Evolutionary conservation across 92 coral and sea anemone genomes (phyloP), one percentile per base, ranked within the genome.

Genomic region (Zoanthus sansibaricus): DNA sequence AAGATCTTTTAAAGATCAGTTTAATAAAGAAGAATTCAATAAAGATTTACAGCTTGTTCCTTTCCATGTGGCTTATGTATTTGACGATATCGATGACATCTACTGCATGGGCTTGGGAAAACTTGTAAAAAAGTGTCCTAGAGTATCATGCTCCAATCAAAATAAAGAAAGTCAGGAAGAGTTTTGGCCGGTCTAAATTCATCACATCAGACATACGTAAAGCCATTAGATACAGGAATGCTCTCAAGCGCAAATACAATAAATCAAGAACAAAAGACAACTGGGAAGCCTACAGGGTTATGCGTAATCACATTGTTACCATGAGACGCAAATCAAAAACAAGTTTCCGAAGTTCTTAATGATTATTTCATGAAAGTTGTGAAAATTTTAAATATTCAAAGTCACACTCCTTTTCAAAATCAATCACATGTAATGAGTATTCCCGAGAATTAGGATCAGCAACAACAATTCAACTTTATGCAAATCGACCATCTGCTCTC

Each of bases 91-190:
- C 12, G 33, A 78, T 78, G 83, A 49, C 32, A 55, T 51, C 11
- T 78, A 54, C 83, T 78, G n/a, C n/a, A n/a, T n/a, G 70, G 83
- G 83, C 83, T 12, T 78, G 83, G 83, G 71, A 78, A 78, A 78
- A 20, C 32, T 18, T 67, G 37, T 67, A 25, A 5, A 67, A 18
- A 15, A 25, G 37, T 20, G 44, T 67, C 32, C 20, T 67, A 20
- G 72, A 67, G 21, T n/a, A 67, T 20, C 72, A 67, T 25, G 72
- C 72, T 85, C 37, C 72, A 75, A 76, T 37, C 1, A 71, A 71
- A 25, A 9, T 11, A 7, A 71, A 15, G 49, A 71, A 37, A 25
- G 15, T 11, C 13, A 71, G 7, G 32, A 71, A 32, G 10, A 25
- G 32, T 11, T 31, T 25, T 37, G 76, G 76, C 12, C 47, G 6